Evolutionary conservation across 1,140 invertebrate species (phyloP).

Genomic region (Atta colombica): DNA sequence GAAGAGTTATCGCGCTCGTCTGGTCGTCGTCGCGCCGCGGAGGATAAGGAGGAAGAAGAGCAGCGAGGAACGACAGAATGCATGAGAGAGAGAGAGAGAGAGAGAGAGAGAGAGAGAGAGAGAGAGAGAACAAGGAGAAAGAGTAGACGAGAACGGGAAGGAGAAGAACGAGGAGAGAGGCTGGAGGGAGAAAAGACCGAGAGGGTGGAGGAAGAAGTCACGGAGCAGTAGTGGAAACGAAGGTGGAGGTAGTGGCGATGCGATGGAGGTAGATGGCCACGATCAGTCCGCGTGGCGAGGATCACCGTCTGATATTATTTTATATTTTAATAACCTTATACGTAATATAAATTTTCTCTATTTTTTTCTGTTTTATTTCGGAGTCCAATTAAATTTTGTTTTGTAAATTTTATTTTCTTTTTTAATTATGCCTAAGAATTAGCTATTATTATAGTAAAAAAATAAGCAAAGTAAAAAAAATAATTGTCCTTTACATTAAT

Average conservation of each 20-base stretch:
- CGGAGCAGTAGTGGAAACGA: slow-evolving; percentile 35
- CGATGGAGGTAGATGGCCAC: slow-evolving; percentile 2
- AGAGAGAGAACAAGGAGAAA: slow-evolving; percentile 29
- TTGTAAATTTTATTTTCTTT: neutral
- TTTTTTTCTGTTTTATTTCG: neutral
- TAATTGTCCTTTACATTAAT: neutral
- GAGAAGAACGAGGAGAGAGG: slow-evolving; percentile 3
- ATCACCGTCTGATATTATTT: neutral
- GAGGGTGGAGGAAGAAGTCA: slow-evolving; percentile 36
- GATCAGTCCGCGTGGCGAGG: slow-evolving; percentile 6
- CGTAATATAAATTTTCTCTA: neutral
- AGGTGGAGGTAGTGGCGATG: slow-evolving; percentile 7
- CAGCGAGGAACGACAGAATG: slow-evolving; percentile 11
- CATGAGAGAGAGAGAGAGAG: slow-evolving; percentile 16
- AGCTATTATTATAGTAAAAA: neutral
- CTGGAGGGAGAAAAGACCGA: slow-evolving; percentile 6
- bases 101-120: slow-evolving; percentile 34
- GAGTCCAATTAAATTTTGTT: neutral
- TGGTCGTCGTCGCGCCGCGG: slow-evolving; percentile 66
- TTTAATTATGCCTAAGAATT: neutral
- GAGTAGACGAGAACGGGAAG: neutral
- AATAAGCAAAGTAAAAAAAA: neutral
- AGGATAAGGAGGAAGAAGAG: slow-evolving; percentile 64
- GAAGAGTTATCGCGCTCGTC: slow-evolving; percentile 71
- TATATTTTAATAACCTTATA: neutral